These are phyloP conservation scores for Heliconius himera DNA, from an alignment of 1,140 invertebrate genomes.

Conservation along the genomic window DNA sequence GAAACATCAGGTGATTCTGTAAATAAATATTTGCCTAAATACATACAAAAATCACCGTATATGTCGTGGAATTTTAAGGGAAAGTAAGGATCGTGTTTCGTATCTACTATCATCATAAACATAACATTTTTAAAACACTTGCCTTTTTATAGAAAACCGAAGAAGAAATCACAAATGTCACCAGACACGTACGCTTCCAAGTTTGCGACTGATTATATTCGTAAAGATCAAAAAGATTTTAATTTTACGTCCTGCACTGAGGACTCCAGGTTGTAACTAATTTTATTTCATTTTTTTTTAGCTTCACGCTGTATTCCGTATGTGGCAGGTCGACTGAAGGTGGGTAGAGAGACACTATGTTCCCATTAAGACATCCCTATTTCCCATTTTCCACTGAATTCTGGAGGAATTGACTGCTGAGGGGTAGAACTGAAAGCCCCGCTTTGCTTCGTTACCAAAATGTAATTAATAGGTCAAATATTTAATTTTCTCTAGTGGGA, in stretches of 20 bases:
- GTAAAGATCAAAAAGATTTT: slow-evolving; percentile 46
- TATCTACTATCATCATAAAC: neutral
- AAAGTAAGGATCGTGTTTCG: slow-evolving; percentile 50
- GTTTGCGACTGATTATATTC: slow-evolving; percentile 51
- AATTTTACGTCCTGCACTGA: slow-evolving; percentile 57
- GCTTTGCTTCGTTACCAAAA: no score
- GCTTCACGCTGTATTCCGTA: no score
- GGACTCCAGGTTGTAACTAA: neutral
- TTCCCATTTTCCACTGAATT: no score
- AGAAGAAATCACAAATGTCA: slow-evolving; percentile 54
- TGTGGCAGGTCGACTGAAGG: no score
- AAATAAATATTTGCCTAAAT: slow-evolving; percentile 44
- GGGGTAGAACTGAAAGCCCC: no score
- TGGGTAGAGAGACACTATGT: no score
- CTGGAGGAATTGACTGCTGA: no score
- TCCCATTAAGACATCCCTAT: no score
- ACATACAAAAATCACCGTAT: slow-evolving; percentile 49
- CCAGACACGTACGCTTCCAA: slow-evolving; percentile 51
- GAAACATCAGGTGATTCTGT: slow-evolving; percentile 59
- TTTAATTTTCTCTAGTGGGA: no score
- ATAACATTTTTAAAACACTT: neutral
- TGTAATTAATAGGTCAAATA: no score
- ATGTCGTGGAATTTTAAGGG: slow-evolving; percentile 70
- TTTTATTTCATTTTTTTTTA: neutral
- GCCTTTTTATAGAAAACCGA: slow-evolving; percentile 48